These are phyloP conservation scores for Hypocryptadius cinnamomeus DNA, from an alignment of 2,113 vertebrate genomes.

Conservation along the genomic window DNA sequence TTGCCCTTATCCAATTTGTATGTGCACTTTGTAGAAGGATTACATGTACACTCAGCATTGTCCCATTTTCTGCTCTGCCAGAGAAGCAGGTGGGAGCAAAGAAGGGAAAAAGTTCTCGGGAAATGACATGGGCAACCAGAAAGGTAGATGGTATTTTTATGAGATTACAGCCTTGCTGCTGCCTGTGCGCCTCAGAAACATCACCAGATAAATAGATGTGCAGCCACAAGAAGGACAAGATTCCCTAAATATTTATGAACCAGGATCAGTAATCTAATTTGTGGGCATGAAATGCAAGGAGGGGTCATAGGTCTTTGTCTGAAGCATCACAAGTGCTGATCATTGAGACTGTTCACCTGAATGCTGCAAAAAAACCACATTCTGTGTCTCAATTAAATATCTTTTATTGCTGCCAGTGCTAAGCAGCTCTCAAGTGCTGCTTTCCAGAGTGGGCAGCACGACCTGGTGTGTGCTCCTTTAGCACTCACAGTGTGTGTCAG, in stretches of 20 bases:
- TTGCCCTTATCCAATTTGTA: background rate
- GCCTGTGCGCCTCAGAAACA: background rate
- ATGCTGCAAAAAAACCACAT: background rate
- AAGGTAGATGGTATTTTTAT: background rate
- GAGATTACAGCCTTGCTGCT: background rate
- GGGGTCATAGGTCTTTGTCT: background rate
- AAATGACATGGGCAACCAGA: background rate
- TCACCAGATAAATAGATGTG: background rate
- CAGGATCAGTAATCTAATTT: background rate
- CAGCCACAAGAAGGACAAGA: background rate
- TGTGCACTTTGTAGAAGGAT: background rate
- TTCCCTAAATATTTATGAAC: slow-evolving; percentile 14
- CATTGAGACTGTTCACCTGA: background rate
- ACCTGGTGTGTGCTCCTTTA: background rate
- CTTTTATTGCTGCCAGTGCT: background rate
- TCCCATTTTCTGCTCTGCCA: background rate
- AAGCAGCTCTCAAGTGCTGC: background rate
- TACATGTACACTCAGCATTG: background rate
- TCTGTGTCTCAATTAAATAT: background rate
- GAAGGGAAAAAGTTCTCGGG: background rate
- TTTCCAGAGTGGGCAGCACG: background rate
- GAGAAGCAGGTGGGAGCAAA: background rate
- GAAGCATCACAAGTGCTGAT: background rate
- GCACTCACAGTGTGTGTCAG: background rate
- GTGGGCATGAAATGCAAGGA: background rate